phyloP scores from a whole-genome alignment of 2,888 invertebrate species.

The Drosophila engyochracea region DNA sequence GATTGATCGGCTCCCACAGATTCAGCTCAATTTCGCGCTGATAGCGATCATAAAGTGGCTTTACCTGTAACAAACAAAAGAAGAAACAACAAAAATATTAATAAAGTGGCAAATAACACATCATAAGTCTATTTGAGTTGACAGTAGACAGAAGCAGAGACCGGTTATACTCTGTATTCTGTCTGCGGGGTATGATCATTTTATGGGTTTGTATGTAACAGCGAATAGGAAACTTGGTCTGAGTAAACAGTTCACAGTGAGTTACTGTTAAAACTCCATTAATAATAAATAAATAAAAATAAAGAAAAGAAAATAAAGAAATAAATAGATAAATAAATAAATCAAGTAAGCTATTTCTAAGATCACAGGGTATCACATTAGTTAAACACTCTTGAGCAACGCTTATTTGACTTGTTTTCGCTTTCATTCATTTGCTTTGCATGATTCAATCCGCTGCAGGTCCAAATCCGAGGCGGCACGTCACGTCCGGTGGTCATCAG shows the following conservation, averaged over 20 bases:
- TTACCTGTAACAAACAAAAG: slow-evolving; percentile 84
- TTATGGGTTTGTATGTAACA: neutral
- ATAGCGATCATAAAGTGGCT: slow-evolving; percentile 87
- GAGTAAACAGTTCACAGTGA: neutral
- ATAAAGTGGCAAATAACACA: slow-evolving; percentile 10
- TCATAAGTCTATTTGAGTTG: slow-evolving; percentile 4
- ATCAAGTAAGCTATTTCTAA: neutral
- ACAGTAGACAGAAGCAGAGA: neutral
- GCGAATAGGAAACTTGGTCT: neutral
- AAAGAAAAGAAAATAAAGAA: too few species aligned
- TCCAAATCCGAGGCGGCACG: slow-evolving; percentile 11
- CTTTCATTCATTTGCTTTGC: slow-evolving; percentile 40
- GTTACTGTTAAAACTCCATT: too few species aligned
- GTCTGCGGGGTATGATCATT: neutral
- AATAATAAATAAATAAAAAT: too few species aligned
- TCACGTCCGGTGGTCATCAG: slow-evolving; percentile 66
- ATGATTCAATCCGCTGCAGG: slow-evolving; percentile 24
- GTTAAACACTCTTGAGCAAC: neutral
- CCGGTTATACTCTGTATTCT: neutral
- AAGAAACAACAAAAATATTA: slow-evolving; percentile 7
- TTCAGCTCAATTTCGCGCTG: slow-evolving; percentile 86
- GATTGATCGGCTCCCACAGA: slow-evolving; percentile 87
- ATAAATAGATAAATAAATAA: neutral
- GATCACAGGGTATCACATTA: slow-evolving; percentile 23
- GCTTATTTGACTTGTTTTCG: slow-evolving; percentile 25